Base-by-base conservation (phyloP, 1,140 invertebrate species). In the Glomeris maerens region DNA sequence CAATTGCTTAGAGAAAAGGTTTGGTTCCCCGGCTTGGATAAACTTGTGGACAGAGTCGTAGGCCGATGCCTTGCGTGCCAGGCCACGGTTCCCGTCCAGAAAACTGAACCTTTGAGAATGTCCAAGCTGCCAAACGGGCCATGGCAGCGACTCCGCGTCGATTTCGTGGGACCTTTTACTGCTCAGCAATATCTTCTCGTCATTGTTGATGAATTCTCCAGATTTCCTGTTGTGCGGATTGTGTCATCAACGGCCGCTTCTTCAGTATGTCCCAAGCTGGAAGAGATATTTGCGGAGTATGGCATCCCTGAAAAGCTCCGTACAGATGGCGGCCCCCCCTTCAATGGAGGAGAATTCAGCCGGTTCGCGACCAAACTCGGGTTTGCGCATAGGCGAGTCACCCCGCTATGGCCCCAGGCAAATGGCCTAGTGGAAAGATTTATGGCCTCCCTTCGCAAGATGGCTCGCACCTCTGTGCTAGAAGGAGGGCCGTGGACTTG, bases 21-120 rank as follows among this genome's bases (percentile, higher is more conserved):
- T 2, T 65, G 60, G 60, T 65, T 62, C 46, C 61, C 60, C 25
- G 49, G 53, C n/a, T 56, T 64, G 7, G 62, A 64, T 47, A 48
- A 50, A 45, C 10, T 52, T 17, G 60, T 62, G 10, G 60, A 63
- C 50, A 25, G 52, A 3, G 20, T 39, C 31, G 46, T 60, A n/a
- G 57, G 55, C 49, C 31, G 26, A 5, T 64, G 61, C 47, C 47
- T 62, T 10, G 53, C 55, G 13, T 64, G 61, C 53, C 55, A 57
- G 52, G 46, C 57, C 7, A 27, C 44, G 4, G 42, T 50, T 28
- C 49, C 47, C 2, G 17, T 10, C 10, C 17, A 36, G 17, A 36
- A 36, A 36, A 36, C 31, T 10, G 31, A 10, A 36, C 31, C 31
- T 36, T 36, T 36, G 31, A 17, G 17, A 17, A 53, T 39, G 28